These are phyloP conservation scores for Willisornis vidua DNA, from an alignment of 2,113 vertebrate species.

Conservation along the genomic window DNA sequence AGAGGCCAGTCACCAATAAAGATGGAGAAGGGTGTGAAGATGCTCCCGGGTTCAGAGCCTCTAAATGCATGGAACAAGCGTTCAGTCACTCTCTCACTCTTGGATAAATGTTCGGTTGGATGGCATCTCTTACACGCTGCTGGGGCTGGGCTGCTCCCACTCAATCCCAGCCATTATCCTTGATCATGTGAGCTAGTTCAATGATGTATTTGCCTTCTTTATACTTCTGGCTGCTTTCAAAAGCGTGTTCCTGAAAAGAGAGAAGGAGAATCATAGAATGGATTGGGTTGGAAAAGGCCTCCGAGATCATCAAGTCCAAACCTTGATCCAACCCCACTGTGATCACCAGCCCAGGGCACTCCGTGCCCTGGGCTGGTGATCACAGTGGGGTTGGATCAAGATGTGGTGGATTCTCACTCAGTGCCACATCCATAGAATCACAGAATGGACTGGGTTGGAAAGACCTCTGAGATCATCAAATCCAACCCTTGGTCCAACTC, in stretches of 20 bases:
- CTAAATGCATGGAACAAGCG: slow-evolving; percentile 81
- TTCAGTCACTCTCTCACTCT: slow-evolving; percentile 82
- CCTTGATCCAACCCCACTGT: too few relatives aligned
- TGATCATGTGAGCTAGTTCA: slow-evolving; percentile 99
- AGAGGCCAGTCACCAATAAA: slow-evolving; percentile 79
- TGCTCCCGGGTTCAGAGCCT: slow-evolving; percentile 76
- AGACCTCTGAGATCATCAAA: too few relatives aligned
- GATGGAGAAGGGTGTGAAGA: slow-evolving; percentile 78
- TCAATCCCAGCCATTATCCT: slow-evolving; percentile 99
- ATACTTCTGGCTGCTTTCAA: slow-evolving; percentile 99
- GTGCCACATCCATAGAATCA: not conserved
- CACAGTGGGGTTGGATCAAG: too few relatives aligned
- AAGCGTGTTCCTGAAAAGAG: slow-evolving; percentile 89
- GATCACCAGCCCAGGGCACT: too few relatives aligned
- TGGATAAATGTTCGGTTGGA: slow-evolving; percentile 78
- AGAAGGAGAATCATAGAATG: not conserved
- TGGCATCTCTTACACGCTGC: slow-evolving; percentile 71
- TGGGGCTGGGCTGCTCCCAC: slow-evolving; percentile 1
- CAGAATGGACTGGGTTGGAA: too few relatives aligned
- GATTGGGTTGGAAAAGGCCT: too few relatives aligned
- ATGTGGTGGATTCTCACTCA: too few relatives aligned
- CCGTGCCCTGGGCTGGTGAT: too few relatives aligned
- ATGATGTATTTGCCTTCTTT: slow-evolving; percentile 99
- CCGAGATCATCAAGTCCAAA: too few relatives aligned
- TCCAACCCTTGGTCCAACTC: too few relatives aligned